Conservation (phyloP, 2,888 invertebrate genomes). For the Arrhopalites spinosus region DNA sequence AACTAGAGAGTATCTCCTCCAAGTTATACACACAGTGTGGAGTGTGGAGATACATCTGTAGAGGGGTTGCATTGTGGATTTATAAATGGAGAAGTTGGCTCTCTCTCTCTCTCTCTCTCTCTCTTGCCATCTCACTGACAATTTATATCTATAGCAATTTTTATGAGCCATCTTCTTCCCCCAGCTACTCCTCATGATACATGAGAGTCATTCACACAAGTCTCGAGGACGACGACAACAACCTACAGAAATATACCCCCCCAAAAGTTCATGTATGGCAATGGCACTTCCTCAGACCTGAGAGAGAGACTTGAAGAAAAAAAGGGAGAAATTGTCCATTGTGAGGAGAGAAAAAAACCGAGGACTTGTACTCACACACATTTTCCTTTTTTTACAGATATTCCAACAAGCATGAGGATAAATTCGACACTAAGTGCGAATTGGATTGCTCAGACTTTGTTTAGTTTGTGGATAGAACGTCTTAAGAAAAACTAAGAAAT, state of each 20-base stretch:
- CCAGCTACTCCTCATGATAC: slow-evolving; percentile 4
- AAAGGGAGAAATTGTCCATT: neutral
- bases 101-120: neutral
- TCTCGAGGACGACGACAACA: neutral
- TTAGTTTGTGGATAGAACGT: too few species aligned
- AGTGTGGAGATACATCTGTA: neutral
- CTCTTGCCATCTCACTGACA: slow-evolving; percentile 14
- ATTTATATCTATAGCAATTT: slow-evolving; percentile 38
- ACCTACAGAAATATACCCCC: neutral
- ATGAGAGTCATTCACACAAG: slow-evolving; percentile 34
- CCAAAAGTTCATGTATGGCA: neutral
- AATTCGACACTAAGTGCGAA: too few species aligned
- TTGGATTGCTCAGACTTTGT: too few species aligned
- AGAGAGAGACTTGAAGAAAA: neutral
- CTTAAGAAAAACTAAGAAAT: too few species aligned
- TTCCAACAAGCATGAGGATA: too few species aligned
- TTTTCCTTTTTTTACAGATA: too few species aligned
- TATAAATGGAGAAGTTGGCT: neutral
- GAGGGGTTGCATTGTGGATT: too few species aligned
- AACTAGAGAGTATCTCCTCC: neutral
- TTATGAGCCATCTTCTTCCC: slow-evolving; percentile 33
- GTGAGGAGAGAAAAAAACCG: too few species aligned
- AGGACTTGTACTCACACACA: too few species aligned
- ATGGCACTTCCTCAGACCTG: neutral
- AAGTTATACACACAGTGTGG: neutral